Evolutionary conservation across 2,797 vertebrate species (phyloP), one percentile per base, ranked within the genome.

Genomic region (Phalloptychus januarius): DNA sequence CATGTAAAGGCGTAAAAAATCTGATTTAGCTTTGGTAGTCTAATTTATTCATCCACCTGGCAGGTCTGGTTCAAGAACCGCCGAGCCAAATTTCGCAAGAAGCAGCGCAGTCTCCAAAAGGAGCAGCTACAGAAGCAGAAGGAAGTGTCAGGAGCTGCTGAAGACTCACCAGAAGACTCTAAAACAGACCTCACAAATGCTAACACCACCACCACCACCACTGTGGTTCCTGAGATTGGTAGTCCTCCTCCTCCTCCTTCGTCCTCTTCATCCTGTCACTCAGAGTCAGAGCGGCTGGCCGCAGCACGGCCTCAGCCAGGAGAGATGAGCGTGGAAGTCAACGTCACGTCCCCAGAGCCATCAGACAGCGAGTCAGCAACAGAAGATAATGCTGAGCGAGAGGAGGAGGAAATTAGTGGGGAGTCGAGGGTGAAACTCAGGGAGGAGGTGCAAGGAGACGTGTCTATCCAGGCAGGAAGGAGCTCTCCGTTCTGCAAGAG

Each of bases 41-140:
- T 42, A 44, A 70, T 42, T 42, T n/a, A n/a, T 70, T 2, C 8
- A 1, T 74, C 13, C 7, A 0, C 73, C 42, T 70, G 4, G 77
- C 88, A 99, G 98, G 98, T 99, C 52, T 99, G 98, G 98, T 99
- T 99, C 95, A 99, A 99, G 94, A 99, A 99, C 90, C 95, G 98
- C 12, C 94, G 98, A 72, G 98, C 98, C 78, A 99, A 99, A 87
- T 99, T 99, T 83, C 97, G 98, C 42, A 99, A 99, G 95, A 99
- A 99, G 95, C 98, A 99, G 85, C 97, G 98, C 72, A 99, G 98
- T 88, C 95, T 99, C 79, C 98, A 99, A 93, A 99, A 99, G 72
- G 98, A 99, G 90, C 98, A 99, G 94, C 96, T 99, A 67, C 98
- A 99, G 95, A 99, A 97, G 85, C 97, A 98, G 93, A 98, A 99